These are phyloP conservation scores for Malurus cyaneus DNA, from an alignment of 2,113 vertebrate species.

Conservation along the genomic window DNA sequence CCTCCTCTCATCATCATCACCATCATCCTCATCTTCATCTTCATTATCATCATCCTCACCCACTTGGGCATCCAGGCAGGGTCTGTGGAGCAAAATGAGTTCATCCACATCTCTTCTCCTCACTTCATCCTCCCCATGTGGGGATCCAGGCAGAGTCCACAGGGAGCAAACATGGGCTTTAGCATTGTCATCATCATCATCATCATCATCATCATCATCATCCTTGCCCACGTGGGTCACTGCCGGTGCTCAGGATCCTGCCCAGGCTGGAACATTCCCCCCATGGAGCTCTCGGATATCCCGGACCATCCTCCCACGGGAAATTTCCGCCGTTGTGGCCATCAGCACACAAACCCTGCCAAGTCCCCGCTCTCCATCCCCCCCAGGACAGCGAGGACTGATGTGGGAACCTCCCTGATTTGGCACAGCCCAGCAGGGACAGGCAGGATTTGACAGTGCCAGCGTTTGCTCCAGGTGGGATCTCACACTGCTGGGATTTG, in stretches of 20 bases:
- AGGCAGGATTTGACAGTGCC: not conserved
- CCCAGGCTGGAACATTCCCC: not conserved
- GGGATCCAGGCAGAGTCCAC: not conserved
- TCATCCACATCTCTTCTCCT: not conserved
- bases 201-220: not conserved
- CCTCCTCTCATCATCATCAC: not conserved
- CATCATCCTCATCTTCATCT: not conserved
- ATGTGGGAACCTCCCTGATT: not conserved
- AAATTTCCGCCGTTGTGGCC: not conserved
- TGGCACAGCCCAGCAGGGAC: not conserved
- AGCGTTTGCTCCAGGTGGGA: not conserved
- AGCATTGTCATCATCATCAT: not conserved
- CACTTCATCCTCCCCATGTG: not conserved
- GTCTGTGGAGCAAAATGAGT: not conserved
- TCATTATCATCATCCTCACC: not conserved
- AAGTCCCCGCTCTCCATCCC: not conserved
- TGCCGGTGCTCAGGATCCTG: not conserved
- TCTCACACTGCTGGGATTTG: not conserved
- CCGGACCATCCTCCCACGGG: not conserved
- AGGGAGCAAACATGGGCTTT: not conserved
- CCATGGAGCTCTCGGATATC: not conserved
- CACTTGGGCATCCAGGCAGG: not conserved
- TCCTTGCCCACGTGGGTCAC: accelerated
- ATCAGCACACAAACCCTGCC: not conserved
- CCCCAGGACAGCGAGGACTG: not conserved